Evolutionary conservation across 1,140 invertebrate species (phyloP).

Genomic region (Teleogryllus occipitalis): DNA sequence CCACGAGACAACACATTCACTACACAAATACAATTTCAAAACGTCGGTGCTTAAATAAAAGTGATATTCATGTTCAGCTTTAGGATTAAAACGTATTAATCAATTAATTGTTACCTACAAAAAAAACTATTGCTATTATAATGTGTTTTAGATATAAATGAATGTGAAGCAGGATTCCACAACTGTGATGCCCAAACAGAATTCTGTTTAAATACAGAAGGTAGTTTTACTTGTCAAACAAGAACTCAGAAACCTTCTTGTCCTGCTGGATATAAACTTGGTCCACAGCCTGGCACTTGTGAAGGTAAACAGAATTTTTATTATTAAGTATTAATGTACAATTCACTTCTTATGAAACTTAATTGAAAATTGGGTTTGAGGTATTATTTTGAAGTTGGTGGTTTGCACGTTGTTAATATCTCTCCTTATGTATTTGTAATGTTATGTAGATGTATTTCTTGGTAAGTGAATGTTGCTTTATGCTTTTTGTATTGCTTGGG

Average conservation of each 20-base stretch:
- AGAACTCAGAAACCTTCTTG: conserved; percentile 45
- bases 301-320: conserved; percentile 39
- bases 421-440: too few species aligned
- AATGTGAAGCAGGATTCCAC: conserved; percentile 50
- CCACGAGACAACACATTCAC: too few species aligned
- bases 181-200: conserved; percentile 54
- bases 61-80: too few species aligned
- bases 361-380: neutral
- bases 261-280: conserved; percentile 58
- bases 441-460: too few species aligned
- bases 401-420: too few species aligned
- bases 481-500: too few species aligned
- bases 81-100: too few species aligned
- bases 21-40: too few species aligned
- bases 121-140: too few species aligned
- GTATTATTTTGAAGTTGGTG: neutral
- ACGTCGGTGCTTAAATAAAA: too few species aligned
- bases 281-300: conserved; percentile 42
- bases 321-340: neutral
- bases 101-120: too few species aligned
- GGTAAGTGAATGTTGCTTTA: too few species aligned
- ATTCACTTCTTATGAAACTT: neutral
- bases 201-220: conserved; percentile 60
- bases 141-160: conserved; percentile 52
- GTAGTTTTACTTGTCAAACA: conserved; percentile 52